Percentiles rank a stretch among this genome's conserved stretches.
phyloP scores from a whole-genome alignment of 1,140 invertebrate genomes.

The Penaeus vannamei region DNA sequence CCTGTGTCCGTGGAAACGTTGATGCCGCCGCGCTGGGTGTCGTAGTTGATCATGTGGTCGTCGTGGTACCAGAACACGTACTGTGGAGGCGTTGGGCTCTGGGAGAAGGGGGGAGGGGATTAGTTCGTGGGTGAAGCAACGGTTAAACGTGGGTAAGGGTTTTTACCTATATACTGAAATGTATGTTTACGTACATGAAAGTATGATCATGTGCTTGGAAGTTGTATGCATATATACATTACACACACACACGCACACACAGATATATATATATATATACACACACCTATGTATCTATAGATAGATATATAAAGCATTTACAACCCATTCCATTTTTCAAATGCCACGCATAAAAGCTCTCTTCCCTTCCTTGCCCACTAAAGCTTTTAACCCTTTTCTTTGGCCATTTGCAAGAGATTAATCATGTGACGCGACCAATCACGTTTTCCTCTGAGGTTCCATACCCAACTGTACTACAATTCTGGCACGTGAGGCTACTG shows the following conservation, averaged over 20 bases:
- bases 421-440: too few relatives aligned
- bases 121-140: background rate
- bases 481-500: too few relatives aligned
- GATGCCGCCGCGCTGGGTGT: constrained; percentile 86
- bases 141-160: background rate
- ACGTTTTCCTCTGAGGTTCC: too few relatives aligned
- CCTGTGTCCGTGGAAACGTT: constrained; percentile 89
- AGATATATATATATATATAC: background rate
- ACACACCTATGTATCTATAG: background rate
- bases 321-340: too few relatives aligned
- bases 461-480: too few relatives aligned
- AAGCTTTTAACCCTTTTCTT: too few relatives aligned
- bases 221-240: background rate
- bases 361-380: too few relatives aligned
- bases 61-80: constrained; percentile 82
- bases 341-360: too few relatives aligned
- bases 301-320: background rate
- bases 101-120: constrained; percentile 67
- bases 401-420: too few relatives aligned
- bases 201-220: background rate
- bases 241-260: constrained; percentile 18
- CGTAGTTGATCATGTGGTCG: constrained; percentile 93
- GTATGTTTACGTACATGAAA: background rate
- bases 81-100: constrained; percentile 72
- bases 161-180: too few relatives aligned